Percentiles rank a stretch among this genome's conserved stretches.
Conservation (phyloP, 2,113 vertebrate species). For the Piaya cayana region DNA sequence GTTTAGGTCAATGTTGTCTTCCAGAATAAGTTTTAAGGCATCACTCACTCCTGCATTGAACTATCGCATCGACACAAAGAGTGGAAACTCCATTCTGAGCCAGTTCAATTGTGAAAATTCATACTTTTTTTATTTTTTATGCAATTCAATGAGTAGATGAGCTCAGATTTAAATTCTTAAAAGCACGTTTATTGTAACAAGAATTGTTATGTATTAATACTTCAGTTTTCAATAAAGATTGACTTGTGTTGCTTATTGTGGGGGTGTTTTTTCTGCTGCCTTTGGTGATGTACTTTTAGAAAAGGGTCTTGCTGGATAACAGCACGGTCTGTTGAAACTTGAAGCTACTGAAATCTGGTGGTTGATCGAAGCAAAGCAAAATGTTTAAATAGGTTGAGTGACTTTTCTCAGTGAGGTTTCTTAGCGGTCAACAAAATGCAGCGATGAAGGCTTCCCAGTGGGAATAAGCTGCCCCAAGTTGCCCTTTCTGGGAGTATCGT, state of each 20-base stretch:
- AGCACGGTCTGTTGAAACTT: neutral
- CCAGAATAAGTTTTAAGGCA: conserved; percentile 79
- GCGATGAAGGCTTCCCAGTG: neutral
- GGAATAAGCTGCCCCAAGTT: neutral
- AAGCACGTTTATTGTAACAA: conserved; percentile 88
- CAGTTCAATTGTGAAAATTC: conserved; percentile 81
- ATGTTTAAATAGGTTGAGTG: neutral
- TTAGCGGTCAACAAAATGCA: neutral
- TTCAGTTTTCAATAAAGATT: conserved; percentile 90
- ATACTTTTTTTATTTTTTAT: conserved; percentile 83
- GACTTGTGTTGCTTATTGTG: conserved; percentile 83
- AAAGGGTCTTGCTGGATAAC: neutral
- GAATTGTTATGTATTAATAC: conserved; percentile 88
- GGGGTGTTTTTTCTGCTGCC: neutral
- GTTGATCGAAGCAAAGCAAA: neutral
- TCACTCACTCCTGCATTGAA: conserved; percentile 76
- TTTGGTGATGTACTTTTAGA: neutral
- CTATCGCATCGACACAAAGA: conserved; percentile 70
- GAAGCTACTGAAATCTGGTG: neutral
- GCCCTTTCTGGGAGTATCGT: neutral
- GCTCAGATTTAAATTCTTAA: conserved; percentile 84
- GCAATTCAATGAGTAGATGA: conserved; percentile 83
- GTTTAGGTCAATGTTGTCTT: conserved; percentile 83
- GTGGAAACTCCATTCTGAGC: conserved; percentile 79
- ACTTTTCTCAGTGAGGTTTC: neutral